A percentile compares a stretch with the other conserved stretches of the same genome.
Conservation (phyloP, 2,888 invertebrate species). For the Tenodera sinensis region DNA sequence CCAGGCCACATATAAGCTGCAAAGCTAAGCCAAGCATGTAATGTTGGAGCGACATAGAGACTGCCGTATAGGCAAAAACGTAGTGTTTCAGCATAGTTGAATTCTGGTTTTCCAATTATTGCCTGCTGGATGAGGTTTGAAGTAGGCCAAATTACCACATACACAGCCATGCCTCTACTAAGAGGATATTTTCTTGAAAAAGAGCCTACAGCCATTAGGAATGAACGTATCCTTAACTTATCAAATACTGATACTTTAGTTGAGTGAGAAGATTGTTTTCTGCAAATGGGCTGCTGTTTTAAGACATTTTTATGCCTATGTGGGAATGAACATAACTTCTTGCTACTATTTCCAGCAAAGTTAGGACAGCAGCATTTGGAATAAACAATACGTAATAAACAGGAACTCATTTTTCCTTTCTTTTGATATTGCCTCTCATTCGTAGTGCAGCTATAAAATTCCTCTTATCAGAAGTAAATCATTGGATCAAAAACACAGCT, state of each 20-base stretch:
- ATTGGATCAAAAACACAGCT: background rate
- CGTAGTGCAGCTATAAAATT: background rate
- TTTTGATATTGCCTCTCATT: background rate
- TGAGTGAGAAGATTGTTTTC: background rate
- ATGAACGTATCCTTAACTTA: background rate
- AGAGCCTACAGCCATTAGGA: background rate
- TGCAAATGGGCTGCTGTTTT: background rate
- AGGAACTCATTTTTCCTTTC: background rate
- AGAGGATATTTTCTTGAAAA: conserved; percentile 48
- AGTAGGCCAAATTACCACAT: conserved; percentile 68
- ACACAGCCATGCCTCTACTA: conserved; percentile 63
- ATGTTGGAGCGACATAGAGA: conserved; percentile 74
- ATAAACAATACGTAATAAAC: background rate
- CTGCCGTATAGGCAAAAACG: conserved; percentile 78
- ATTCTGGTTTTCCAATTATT: conserved; percentile 55
- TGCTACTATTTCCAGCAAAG: background rate
- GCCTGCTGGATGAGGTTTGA: conserved; percentile 71
- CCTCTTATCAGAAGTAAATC: background rate
- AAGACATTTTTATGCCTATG: background rate
- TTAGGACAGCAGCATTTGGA: background rate
- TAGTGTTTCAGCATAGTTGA: conserved; percentile 52
- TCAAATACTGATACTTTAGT: background rate
- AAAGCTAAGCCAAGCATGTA: conserved; percentile 74
- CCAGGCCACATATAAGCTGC: conserved; percentile 51
- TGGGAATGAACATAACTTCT: background rate